These are phyloP conservation scores for Chlamydotis undulata DNA, from an alignment of 2,113 vertebrate genomes.

Conservation along the genomic window DNA sequence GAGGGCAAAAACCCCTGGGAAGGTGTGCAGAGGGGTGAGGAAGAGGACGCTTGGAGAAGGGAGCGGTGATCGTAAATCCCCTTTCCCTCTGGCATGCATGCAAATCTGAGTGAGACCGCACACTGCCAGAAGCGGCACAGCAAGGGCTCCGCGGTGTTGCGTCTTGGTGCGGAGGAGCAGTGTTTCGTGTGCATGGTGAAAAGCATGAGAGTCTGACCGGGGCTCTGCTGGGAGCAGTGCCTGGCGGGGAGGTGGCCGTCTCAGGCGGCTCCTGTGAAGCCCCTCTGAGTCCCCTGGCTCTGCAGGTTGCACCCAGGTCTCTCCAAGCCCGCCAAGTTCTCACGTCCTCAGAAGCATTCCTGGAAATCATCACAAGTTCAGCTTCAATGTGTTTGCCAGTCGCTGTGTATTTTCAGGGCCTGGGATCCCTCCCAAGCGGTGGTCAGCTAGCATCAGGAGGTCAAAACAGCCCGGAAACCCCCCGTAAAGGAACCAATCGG, in stretches of 20 bases:
- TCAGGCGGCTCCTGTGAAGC: background rate
- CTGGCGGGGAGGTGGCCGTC: background rate
- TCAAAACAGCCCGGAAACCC: background rate
- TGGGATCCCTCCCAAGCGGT: background rate
- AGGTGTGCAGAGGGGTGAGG: background rate
- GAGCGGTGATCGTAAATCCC: background rate
- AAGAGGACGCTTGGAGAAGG: background rate
- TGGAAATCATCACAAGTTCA: background rate
- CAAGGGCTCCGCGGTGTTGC: accelerated
- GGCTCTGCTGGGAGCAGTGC: background rate
- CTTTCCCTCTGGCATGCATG: background rate
- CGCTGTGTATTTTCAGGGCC: background rate
- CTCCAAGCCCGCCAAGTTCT: background rate
- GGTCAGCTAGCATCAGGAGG: background rate
- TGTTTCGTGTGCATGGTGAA: accelerated
- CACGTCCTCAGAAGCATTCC: background rate
- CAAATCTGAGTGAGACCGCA: accelerated
- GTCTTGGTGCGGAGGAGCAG: background rate
- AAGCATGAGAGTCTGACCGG: background rate
- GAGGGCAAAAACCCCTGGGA: background rate
- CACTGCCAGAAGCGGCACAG: background rate
- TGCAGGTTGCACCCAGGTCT: background rate
- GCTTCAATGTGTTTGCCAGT: background rate
- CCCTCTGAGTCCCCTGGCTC: accelerated
- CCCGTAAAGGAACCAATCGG: accelerated